These are phyloP conservation scores for Leptobrachium leishanense DNA, from an alignment of 2,113 vertebrate genomes.

Conservation along the genomic window DNA sequence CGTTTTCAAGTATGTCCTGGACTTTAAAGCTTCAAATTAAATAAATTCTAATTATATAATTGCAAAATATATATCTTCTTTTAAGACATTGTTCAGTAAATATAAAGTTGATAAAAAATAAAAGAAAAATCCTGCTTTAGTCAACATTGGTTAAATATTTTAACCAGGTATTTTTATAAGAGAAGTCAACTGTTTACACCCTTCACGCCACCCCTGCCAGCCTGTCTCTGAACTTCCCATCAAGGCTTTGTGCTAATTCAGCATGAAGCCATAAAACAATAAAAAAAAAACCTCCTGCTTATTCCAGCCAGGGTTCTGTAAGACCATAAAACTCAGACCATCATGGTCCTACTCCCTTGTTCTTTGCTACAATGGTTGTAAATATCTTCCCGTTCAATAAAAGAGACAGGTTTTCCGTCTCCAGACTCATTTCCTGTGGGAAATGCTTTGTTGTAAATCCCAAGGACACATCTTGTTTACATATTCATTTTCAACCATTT, in stretches of 20 bases:
- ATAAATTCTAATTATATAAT: too few relatives aligned
- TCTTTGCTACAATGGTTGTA: conserved; percentile 65
- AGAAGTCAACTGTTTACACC: not conserved
- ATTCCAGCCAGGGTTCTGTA: conserved; percentile 56
- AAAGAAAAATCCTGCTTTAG: not conserved
- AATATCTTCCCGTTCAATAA: conserved; percentile 66
- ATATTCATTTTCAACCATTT: conserved; percentile 48
- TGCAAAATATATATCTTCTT: too few relatives aligned
- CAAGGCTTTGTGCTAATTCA: conserved; percentile 53
- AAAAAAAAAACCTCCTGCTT: conserved; percentile 48
- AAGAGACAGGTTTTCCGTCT: conserved; percentile 62
- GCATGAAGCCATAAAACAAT: conserved; percentile 66
- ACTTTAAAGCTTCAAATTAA: too few relatives aligned
- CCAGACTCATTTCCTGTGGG: conserved; percentile 62
- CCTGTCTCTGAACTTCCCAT: conserved; percentile 55
- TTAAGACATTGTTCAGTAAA: not conserved
- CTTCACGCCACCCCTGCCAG: conserved; percentile 16
- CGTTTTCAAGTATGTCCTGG: too few relatives aligned
- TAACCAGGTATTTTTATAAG: conserved; percentile 41
- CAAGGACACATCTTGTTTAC: conserved; percentile 48
- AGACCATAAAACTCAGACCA: conserved; percentile 66
- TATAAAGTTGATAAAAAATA: not conserved
- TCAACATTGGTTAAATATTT: not conserved
- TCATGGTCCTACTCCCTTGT: conserved; percentile 62
- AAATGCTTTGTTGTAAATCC: conserved; percentile 60